phyloP scores from a whole-genome alignment of 2,888 invertebrate genomes.

The Synanthedon myopaeformis region DNA sequence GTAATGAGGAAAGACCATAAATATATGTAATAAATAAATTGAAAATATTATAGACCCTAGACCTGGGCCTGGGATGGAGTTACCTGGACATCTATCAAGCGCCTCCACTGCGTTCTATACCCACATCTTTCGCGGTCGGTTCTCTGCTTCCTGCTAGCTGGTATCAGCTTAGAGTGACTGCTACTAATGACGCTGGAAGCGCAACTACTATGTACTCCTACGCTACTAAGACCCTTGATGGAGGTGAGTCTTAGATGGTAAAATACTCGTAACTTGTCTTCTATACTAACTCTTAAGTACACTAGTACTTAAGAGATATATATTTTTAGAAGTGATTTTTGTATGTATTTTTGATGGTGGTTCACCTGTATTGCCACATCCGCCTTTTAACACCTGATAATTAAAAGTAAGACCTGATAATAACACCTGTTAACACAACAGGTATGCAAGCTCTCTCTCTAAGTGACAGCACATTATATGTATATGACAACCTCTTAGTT shows the following conservation, averaged over 20 bases:
- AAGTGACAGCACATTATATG: no score
- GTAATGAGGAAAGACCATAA: background rate
- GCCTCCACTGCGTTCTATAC: constrained; percentile 41
- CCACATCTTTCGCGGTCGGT: constrained; percentile 58
- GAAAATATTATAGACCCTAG: constrained; percentile 30
- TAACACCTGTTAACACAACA: no score
- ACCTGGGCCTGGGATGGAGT: constrained; percentile 47
- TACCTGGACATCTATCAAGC: constrained; percentile 51
- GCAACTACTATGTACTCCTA: constrained; percentile 71
- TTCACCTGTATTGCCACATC: no score
- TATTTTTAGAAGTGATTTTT: no score
- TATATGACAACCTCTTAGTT: background rate
- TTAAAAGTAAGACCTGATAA: no score
- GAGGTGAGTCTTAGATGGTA: constrained; percentile 48
- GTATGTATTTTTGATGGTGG: no score
- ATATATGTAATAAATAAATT: background rate
- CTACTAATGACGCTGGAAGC: constrained; percentile 74
- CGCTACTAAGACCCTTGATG: constrained; percentile 71
- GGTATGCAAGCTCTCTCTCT: no score
- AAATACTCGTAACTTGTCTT: no score
- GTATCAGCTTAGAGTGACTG: constrained; percentile 73
- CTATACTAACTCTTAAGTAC: no score
- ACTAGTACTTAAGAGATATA: no score
- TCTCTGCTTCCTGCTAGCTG: constrained; percentile 71
- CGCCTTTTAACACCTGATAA: no score